Conservation (phyloP, 2,797 vertebrate species). For the Betta splendens region DNA sequence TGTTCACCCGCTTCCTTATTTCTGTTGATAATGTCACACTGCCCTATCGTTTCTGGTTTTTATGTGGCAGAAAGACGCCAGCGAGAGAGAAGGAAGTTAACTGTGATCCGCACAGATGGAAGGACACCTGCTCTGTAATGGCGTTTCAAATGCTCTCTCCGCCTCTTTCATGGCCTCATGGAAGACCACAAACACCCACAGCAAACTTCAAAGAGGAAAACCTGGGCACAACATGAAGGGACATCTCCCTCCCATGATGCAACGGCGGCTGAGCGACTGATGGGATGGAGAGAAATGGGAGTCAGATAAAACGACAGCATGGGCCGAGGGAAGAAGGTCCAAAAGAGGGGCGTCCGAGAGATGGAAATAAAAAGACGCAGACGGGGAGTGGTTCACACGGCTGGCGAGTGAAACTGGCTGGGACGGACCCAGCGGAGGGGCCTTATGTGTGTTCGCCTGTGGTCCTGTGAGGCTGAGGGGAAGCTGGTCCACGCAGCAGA, state of each 20-base stretch:
- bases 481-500: constrained; percentile 63
- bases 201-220: constrained; percentile 70
- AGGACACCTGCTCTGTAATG: constrained; percentile 73
- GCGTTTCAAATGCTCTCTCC: constrained; percentile 46
- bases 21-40: constrained; percentile 23
- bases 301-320: constrained; percentile 68
- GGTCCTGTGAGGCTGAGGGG: constrained; percentile 63
- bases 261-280: constrained; percentile 57
- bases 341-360: constrained; percentile 43
- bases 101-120: constrained; percentile 78
- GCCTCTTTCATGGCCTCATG: constrained; percentile 41
- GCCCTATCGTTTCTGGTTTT: constrained; percentile 29
- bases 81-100: constrained; percentile 37
- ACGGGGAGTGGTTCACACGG: constrained; percentile 54
- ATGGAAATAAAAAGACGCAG: constrained; percentile 19
- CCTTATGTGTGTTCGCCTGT: constrained; percentile 49
- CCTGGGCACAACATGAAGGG: constrained; percentile 72
- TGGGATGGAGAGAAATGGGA: constrained; percentile 59
- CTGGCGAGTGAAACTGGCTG: constrained; percentile 49
- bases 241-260: constrained; percentile 59
- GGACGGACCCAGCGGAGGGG: constrained; percentile 59
- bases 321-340: constrained; percentile 56
- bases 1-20: too few species aligned
- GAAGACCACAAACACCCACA: constrained; percentile 34
- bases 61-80: constrained; percentile 23